Conservation (phyloP, 2,797 vertebrate genomes). For the Vipera ursinii region DNA sequence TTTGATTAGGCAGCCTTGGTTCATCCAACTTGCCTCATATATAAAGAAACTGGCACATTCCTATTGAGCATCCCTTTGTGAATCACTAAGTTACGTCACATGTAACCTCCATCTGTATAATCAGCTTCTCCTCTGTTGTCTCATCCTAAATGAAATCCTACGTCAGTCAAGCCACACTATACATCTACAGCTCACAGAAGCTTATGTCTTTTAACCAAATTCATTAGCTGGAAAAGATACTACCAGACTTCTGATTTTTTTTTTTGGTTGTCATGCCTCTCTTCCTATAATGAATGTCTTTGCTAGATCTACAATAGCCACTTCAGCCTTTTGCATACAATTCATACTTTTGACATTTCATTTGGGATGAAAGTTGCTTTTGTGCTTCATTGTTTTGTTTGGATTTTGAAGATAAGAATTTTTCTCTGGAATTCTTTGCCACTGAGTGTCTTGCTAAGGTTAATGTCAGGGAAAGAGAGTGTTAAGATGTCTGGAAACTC, state of each 20-base stretch:
- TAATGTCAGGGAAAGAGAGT: slow-evolving; percentile 9
- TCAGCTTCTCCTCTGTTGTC: neutral
- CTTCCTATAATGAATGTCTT: slow-evolving; percentile 30
- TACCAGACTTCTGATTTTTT: neutral
- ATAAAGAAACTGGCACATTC: neutral
- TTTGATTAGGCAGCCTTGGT: neutral
- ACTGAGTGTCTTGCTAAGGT: slow-evolving; percentile 43
- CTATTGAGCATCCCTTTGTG: neutral
- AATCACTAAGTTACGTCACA: neutral
- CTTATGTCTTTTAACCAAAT: neutral
- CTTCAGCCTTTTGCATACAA: slow-evolving; percentile 9
- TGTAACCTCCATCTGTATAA: neutral
- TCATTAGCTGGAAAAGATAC: neutral
- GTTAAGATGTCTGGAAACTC: neutral
- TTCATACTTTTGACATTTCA: slow-evolving; percentile 33
- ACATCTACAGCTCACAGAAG: neutral
- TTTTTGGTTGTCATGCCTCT: neutral
- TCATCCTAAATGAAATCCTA: neutral
- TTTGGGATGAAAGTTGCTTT: slow-evolving; percentile 26
- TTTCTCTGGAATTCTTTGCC: neutral
- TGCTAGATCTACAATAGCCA: neutral
- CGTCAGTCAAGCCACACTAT: neutral
- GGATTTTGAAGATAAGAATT: slow-evolving; percentile 20
- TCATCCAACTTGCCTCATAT: neutral
- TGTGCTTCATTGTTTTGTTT: slow-evolving; percentile 34